Evolutionary conservation across 2,797 vertebrate species (phyloP).

Genomic region (Spondyliosoma cantharus): DNA sequence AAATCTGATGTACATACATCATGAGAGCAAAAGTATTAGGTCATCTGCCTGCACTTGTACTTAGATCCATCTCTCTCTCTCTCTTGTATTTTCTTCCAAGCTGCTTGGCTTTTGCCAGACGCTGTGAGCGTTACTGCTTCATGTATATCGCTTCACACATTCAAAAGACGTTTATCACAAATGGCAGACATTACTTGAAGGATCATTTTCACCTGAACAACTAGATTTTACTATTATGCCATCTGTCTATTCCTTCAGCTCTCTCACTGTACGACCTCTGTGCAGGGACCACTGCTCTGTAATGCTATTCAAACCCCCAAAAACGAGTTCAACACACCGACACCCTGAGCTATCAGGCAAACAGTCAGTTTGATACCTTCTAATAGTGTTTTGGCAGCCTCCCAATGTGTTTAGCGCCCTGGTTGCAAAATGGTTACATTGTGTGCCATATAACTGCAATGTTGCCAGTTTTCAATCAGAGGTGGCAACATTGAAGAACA

Average conservation of each 20-base stretch:
- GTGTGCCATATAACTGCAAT: too few relatives aligned
- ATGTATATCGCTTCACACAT: slow-evolving; percentile 4
- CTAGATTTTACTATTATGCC: not conserved
- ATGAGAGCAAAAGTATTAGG: slow-evolving; percentile 18
- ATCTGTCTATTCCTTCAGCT: not conserved
- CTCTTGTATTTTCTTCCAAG: not conserved
- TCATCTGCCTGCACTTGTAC: slow-evolving; percentile 8
- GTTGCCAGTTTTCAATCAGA: too few relatives aligned
- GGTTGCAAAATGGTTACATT: too few relatives aligned
- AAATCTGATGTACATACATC: slow-evolving; percentile 23
- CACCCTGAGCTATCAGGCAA: not conserved
- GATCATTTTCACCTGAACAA: not conserved
- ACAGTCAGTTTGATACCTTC: not conserved
- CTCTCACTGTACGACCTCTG: not conserved
- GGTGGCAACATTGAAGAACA: too few relatives aligned
- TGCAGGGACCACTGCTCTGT: not conserved
- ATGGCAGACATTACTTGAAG: slow-evolving; percentile 4
- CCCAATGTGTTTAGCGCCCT: not conserved
- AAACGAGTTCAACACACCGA: not conserved
- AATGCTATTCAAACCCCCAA: not conserved
- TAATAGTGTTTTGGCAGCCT: not conserved
- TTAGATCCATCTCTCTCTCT: slow-evolving; percentile 11
- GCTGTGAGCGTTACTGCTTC: not conserved
- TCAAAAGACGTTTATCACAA: not conserved
- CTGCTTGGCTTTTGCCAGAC: slow-evolving; percentile 27